Evolutionary conservation across 2,888 invertebrate species (phyloP).

Genomic region (Hypomecis atomaria): DNA sequence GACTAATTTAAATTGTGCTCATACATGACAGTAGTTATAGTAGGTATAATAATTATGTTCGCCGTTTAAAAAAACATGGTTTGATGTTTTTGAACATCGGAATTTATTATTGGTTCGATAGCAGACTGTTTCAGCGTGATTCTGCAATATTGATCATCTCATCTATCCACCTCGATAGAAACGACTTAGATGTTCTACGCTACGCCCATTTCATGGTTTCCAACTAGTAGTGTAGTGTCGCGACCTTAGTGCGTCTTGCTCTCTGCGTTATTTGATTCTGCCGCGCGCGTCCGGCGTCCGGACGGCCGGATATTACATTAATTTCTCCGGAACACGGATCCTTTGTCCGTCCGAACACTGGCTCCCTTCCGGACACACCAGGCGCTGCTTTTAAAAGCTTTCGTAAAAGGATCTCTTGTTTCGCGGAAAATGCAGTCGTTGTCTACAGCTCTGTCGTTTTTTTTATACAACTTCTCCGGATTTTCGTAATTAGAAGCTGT

Average conservation of each 20-base stretch:
- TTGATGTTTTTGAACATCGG: too few relatives aligned
- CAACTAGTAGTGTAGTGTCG: too few relatives aligned
- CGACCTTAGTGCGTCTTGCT: background rate
- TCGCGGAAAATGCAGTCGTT: slow-evolving; percentile 11
- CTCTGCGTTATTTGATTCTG: slow-evolving; percentile 17
- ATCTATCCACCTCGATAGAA: too few relatives aligned
- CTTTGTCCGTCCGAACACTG: slow-evolving; percentile 36
- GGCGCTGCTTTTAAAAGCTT: slow-evolving; percentile 30
- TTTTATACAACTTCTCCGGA: background rate
- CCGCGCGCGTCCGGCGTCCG: slow-evolving; percentile 14
- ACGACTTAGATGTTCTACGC: too few relatives aligned
- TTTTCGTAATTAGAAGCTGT: background rate
- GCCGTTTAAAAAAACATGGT: too few relatives aligned
- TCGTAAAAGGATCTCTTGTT: slow-evolving; percentile 21
- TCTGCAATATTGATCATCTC: too few relatives aligned
- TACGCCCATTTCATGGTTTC: too few relatives aligned
- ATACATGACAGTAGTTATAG: too few relatives aligned
- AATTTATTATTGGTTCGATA: too few relatives aligned
- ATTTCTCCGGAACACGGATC: slow-evolving; percentile 35
- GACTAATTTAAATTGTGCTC: too few relatives aligned
- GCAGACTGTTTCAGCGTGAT: too few relatives aligned
- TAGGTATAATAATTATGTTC: too few relatives aligned
- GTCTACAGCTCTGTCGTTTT: background rate
- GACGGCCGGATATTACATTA: slow-evolving; percentile 43
- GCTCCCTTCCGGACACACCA: slow-evolving; percentile 37